A percentile compares a stretch with the other conserved stretches of the same genome.
These are phyloP conservation scores for Thunnus albacares DNA, from an alignment of 2,797 vertebrate species.

Conservation along the genomic window DNA sequence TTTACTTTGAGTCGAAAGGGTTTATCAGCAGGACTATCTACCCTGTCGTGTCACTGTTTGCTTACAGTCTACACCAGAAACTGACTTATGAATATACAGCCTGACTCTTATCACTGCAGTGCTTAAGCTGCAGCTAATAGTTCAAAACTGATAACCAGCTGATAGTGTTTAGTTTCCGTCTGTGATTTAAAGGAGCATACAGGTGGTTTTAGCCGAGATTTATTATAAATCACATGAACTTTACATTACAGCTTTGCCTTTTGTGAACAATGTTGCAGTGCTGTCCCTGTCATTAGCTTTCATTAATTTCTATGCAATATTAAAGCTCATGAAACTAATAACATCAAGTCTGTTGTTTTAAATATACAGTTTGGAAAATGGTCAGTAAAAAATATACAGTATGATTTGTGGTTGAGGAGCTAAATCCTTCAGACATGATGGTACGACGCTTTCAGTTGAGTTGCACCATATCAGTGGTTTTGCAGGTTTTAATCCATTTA, in stretches of 20 bases:
- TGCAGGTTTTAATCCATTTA: no score
- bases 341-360: no score
- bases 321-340: no score
- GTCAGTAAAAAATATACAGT: no score
- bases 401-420: no score
- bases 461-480: no score
- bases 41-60: conserved; percentile 12
- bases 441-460: no score
- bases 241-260: not conserved
- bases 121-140: conserved; percentile 22
- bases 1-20: conserved; percentile 18
- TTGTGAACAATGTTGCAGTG: not conserved
- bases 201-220: not conserved
- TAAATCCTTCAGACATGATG: no score
- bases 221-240: no score
- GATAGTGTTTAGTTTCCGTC: not conserved
- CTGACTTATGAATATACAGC: not conserved
- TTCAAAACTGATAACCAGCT: conserved; percentile 18
- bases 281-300: not conserved
- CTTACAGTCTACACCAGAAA: conserved; percentile 20
- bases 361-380: no score
- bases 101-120: conserved; percentile 15
- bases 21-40: conserved; percentile 2
- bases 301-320: not conserved
- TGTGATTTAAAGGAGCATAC: not conserved